phyloP scores from a whole-genome alignment of 2,113 vertebrate genomes.

The Coptodon bakossiorum region DNA sequence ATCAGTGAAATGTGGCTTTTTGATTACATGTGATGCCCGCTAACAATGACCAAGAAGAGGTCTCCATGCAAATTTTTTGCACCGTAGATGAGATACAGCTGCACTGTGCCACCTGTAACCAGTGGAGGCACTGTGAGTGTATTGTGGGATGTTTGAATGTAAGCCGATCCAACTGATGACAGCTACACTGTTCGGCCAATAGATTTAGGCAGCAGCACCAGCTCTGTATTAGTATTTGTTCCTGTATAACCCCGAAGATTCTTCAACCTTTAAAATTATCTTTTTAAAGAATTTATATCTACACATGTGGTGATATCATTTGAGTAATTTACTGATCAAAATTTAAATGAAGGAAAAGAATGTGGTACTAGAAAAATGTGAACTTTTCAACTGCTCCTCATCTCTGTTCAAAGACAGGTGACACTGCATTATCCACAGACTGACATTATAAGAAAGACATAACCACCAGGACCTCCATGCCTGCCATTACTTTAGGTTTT shows the following conservation, averaged over 20 bases:
- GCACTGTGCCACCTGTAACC: neutral
- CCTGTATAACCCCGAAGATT: neutral
- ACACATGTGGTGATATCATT: neutral
- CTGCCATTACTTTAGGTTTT: neutral
- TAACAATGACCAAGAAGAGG: neutral
- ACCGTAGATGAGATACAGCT: neutral
- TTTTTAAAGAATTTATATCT: neutral
- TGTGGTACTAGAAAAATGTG: neutral
- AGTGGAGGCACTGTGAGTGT: neutral
- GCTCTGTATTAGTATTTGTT: neutral
- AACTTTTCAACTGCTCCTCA: neutral
- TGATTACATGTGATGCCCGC: neutral
- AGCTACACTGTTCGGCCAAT: neutral
- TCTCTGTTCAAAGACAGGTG: neutral
- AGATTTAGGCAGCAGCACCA: neutral
- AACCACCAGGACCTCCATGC: neutral
- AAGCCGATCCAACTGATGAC: neutral
- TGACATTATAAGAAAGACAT: neutral
- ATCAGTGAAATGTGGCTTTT: neutral
- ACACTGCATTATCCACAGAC: neutral
- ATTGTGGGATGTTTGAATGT: neutral
- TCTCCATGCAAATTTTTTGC: neutral
- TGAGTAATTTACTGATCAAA: neutral
- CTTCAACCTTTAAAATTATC: neutral
- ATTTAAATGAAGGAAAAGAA: neutral